These are phyloP conservation scores for Parelbella ahira DNA, from an alignment of 2,888 invertebrate genomes.

Conservation along the genomic window DNA sequence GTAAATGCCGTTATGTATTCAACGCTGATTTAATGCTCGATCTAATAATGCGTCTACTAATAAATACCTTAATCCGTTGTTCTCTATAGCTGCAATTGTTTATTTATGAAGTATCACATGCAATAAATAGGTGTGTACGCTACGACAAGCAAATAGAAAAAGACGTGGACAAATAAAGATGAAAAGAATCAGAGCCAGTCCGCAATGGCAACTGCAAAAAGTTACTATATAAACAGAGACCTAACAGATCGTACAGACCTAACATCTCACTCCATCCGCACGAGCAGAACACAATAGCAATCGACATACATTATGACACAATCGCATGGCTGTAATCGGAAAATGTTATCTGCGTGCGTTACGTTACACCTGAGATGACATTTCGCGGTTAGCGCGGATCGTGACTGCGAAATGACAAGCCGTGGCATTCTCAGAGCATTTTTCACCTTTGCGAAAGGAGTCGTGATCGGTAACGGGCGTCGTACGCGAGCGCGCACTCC, in stretches of 20 bases:
- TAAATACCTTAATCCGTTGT: too few relatives aligned
- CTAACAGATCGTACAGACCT: too few relatives aligned
- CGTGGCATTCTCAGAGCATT: constrained; percentile 77
- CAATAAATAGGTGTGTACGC: too few relatives aligned
- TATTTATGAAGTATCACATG: too few relatives aligned
- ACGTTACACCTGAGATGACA: constrained; percentile 51
- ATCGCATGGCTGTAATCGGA: constrained; percentile 26
- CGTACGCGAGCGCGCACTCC: constrained; percentile 23
- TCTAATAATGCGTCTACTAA: not conserved
- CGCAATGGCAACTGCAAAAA: too few relatives aligned
- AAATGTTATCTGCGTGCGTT: constrained; percentile 32
- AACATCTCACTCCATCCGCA: too few relatives aligned
- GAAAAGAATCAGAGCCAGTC: too few relatives aligned
- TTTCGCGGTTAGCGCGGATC: constrained; percentile 53
- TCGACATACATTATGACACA: constrained; percentile 24
- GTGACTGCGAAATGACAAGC: constrained; percentile 76
- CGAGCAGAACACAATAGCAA: constrained; percentile 13
- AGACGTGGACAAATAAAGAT: too few relatives aligned
- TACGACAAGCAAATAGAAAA: too few relatives aligned
- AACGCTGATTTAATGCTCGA: not conserved
- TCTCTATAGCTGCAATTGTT: too few relatives aligned
- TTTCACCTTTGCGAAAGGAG: constrained; percentile 74
- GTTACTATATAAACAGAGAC: too few relatives aligned
- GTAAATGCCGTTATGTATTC: not conserved
- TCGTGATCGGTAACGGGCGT: constrained; percentile 75